Percentiles rank a stretch among this genome's conserved stretches.
Conservation (phyloP, 2,113 vertebrate genomes). For the Todiramphus saurophagus region DNA sequence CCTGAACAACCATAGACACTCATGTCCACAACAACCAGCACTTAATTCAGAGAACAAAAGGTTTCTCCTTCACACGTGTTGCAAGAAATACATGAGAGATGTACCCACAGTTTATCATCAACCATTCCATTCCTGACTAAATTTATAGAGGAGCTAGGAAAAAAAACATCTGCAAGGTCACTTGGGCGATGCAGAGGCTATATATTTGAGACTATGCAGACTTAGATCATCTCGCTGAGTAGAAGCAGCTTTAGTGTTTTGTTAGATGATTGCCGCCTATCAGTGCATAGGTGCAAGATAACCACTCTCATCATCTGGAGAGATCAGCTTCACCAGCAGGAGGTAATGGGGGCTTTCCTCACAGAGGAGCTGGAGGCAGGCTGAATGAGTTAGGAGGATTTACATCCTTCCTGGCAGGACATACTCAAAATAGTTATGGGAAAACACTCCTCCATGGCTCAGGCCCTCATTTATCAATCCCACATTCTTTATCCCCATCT, state of each 20-base stretch:
- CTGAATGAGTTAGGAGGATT: neutral
- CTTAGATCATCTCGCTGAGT: neutral
- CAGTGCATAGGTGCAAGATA: neutral
- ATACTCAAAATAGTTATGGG: neutral
- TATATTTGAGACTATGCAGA: neutral
- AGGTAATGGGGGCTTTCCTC: neutral
- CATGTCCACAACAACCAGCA: neutral
- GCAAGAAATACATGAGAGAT: neutral
- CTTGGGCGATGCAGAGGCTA: neutral
- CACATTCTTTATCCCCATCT: neutral
- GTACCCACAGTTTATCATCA: neutral
- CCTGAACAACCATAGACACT: neutral
- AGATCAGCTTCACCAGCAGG: neutral
- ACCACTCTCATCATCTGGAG: neutral
- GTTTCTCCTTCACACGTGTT: neutral
- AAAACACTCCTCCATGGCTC: neutral
- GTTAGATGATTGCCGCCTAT: neutral
- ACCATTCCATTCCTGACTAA: neutral
- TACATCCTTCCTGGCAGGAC: neutral
- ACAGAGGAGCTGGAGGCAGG: neutral
- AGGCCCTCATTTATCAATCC: neutral
- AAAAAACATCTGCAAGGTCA: neutral
- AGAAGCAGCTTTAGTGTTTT: neutral
- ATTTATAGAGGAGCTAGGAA: neutral
- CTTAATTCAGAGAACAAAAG: slow-evolving; percentile 1